Evolutionary conservation across 2,113 vertebrate species (phyloP).

Genomic region (Nycticebus coucang): DNA sequence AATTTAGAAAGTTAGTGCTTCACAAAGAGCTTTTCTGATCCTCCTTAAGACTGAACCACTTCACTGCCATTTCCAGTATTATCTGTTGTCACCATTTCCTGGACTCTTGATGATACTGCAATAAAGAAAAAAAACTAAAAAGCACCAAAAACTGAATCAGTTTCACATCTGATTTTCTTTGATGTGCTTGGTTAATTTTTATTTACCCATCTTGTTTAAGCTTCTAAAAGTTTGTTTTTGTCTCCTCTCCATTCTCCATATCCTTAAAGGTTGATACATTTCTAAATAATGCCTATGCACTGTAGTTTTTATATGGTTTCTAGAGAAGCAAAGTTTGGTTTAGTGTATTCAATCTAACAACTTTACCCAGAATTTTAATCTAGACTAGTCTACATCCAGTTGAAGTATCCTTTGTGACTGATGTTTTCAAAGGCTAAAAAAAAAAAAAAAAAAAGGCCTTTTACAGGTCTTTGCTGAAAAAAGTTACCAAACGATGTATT

Average conservation of each 20-base stretch:
- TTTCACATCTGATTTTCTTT: slow-evolving; percentile 3
- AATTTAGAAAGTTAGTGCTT: not conserved
- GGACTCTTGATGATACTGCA: not conserved
- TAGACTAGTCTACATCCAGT: not conserved
- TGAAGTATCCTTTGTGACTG: not conserved
- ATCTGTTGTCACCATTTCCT: not conserved
- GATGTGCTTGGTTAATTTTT: not conserved
- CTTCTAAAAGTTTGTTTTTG: not conserved
- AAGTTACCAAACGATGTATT: not conserved
- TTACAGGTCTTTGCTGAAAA: not conserved
- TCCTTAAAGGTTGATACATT: not conserved
- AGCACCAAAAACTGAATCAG: not conserved
- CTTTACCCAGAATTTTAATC: not conserved
- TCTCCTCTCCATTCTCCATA: not conserved
- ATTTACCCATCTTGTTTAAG: not conserved
- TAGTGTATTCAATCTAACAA: not conserved
- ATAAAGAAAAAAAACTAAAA: not conserved
- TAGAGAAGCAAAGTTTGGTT: slow-evolving; percentile 1
- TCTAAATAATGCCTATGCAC: not conserved
- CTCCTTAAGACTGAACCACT: not conserved
- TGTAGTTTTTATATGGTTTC: not conserved
- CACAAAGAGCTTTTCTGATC: not conserved
- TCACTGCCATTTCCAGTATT: not conserved
- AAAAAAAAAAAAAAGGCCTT: not conserved
- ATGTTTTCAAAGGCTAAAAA: not conserved